Base-by-base conservation (phyloP, 2,797 vertebrate genomes). In the Gymnothorax reevesii region DNA sequence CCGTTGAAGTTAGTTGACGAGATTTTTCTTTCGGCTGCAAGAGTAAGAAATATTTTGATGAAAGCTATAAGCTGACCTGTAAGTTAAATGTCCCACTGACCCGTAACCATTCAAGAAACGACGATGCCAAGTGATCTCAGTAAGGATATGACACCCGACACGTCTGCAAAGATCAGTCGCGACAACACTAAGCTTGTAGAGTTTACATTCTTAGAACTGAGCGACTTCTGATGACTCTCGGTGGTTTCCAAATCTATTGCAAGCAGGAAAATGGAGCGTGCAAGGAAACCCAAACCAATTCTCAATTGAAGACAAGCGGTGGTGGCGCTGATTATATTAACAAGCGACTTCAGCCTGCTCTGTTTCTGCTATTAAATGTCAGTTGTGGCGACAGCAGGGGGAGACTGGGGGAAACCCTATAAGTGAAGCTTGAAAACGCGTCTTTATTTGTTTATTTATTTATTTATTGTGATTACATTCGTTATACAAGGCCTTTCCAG, bases 251-350 rank as follows among this genome's bases (percentile, higher is more conserved):
- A 79, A 57, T 82, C 75, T 75, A 64, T 77, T 77, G 83, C 59
- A 49, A 60, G 71, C 57, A 84, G 82, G 83, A 55, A 87, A 87
- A 83, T 87, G 69, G 73, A 84, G 69, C 86, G 60, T 69, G 64
- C 60, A 27, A 87, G 85, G 52, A 84, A 87, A 59, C 83, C 86
- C 80, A 57, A 80, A 59, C 75, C 54, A 77, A 54, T 69, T 71
- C 62, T 71, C 77, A 49, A 75, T 84, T 82, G 87, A 73, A 71
- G 86, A 62, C 86, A 69, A 87, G 85, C 84, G 49, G 85, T 73
- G 42, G 85, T 86, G 75, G 82, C 54, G 73, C 85, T 86, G 83
- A 88, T 86, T 88, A 84, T 86, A 79, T 88, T 86, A 88, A 86
- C 85, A 84, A 84, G 60, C 66, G 79, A 42, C 87, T 60, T 77